phyloP scores from a whole-genome alignment of 2,888 invertebrate genomes.

The Acronicta leporina region DNA sequence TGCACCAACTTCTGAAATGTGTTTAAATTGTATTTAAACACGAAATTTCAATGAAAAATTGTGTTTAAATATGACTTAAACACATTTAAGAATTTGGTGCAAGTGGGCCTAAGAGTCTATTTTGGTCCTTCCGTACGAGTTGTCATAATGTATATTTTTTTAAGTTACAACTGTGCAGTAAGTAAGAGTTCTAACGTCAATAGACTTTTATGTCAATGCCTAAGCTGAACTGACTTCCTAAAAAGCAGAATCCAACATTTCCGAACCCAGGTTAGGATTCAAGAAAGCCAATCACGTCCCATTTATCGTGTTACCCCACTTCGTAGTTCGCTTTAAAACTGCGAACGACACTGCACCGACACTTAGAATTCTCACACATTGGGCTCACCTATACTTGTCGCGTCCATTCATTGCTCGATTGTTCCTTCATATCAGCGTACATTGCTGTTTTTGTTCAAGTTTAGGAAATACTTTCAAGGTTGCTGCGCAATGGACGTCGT shows the following conservation, averaged over 20 bases:
- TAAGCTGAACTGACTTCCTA: background rate
- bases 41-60: no score
- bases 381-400: constrained; percentile 68
- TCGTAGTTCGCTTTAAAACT: constrained; percentile 55
- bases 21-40: no score
- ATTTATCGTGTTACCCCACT: constrained; percentile 55
- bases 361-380: constrained; percentile 71
- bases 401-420: constrained; percentile 42
- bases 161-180: background rate
- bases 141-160: background rate
- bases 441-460: constrained; percentile 16
- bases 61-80: no score
- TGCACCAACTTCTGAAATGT: no score
- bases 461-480: fast-evolving
- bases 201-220: constrained; percentile 7
- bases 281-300: constrained; percentile 58
- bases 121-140: background rate
- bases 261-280: constrained; percentile 36
- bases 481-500: constrained; percentile 23
- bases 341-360: constrained; percentile 62
- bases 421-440: constrained; percentile 17
- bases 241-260: constrained; percentile 32
- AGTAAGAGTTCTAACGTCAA: background rate
- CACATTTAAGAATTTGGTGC: no score
- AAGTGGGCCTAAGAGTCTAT: no score